phyloP scores from a whole-genome alignment of 2,888 invertebrate species.

The Chironomus riparius region DNA sequence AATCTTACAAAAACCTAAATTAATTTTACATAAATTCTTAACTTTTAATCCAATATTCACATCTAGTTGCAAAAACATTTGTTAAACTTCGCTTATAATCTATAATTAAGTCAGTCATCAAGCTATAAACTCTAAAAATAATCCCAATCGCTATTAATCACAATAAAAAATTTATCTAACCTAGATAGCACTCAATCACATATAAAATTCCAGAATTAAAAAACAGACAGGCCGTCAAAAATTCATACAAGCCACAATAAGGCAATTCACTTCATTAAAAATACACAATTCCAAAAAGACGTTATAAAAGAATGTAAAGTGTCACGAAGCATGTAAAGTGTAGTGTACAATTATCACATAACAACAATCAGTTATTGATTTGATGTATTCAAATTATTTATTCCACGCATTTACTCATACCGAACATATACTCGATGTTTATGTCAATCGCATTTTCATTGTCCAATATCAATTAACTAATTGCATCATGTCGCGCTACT shows the following conservation, averaged over 20 bases:
- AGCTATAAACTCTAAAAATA: no score
- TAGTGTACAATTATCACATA: neutral
- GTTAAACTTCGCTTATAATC: neutral
- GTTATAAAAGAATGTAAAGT: neutral
- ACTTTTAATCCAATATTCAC: no score
- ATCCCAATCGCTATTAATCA: no score
- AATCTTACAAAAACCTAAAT: no score
- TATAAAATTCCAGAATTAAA: no score
- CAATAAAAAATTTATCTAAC: no score
- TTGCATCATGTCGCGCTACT: neutral
- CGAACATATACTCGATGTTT: neutral
- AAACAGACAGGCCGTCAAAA: no score
- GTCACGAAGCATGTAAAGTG: neutral
- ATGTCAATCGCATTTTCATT: neutral
- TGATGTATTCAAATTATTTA: neutral
- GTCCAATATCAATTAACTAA: slow-evolving; percentile 21
- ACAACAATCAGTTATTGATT: neutral
- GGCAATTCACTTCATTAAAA: no score
- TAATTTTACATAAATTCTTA: no score
- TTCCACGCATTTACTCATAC: neutral
- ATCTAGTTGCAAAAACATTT: neutral
- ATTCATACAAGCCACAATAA: no score
- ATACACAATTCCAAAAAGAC: neutral
- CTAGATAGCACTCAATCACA: no score
- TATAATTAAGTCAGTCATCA: no score